These are phyloP conservation scores for Cochlearius cochlearius DNA, from an alignment of 2,113 vertebrate genomes.

Conservation along the genomic window DNA sequence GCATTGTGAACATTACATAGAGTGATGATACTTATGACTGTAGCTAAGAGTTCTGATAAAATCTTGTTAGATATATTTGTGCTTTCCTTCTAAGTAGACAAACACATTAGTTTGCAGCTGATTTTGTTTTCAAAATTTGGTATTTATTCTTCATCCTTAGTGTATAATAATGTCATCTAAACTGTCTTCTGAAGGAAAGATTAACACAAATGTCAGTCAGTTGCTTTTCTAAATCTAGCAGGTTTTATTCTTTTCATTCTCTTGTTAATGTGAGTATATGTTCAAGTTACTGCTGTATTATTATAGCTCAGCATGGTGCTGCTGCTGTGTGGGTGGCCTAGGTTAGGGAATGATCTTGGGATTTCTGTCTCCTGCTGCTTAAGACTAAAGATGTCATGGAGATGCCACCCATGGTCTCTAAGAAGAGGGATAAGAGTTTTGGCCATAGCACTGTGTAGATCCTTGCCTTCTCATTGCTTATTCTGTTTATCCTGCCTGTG, in stretches of 20 bases:
- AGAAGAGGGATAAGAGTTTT: constrained; percentile 49
- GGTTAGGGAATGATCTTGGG: constrained; percentile 38
- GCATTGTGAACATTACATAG: background rate
- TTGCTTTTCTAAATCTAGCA: constrained; percentile 38
- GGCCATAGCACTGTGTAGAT: background rate
- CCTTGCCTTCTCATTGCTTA: background rate
- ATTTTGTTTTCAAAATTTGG: background rate
- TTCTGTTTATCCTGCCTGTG: background rate
- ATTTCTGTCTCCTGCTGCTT: constrained; percentile 67
- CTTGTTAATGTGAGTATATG: constrained; percentile 65
- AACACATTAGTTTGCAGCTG: background rate
- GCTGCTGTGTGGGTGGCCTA: constrained; percentile 46
- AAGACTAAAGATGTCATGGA: constrained; percentile 62
- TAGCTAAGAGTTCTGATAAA: background rate
- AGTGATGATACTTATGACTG: background rate
- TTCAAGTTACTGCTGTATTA: constrained; percentile 64
- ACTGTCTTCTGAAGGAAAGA: constrained; percentile 29
- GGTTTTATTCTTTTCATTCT: constrained; percentile 64
- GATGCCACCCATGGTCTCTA: constrained; percentile 52
- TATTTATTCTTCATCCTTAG: background rate
- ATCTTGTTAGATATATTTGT: background rate
- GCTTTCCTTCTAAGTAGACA: background rate
- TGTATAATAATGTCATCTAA: constrained; percentile 32
- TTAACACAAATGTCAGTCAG: constrained; percentile 32
- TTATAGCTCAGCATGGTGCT: constrained; percentile 63